Percentiles rank a stretch among this genome's conserved stretches.
These are phyloP conservation scores for Synergus umbraculus DNA, from an alignment of 2,888 invertebrate genomes.

Conservation along the genomic window DNA sequence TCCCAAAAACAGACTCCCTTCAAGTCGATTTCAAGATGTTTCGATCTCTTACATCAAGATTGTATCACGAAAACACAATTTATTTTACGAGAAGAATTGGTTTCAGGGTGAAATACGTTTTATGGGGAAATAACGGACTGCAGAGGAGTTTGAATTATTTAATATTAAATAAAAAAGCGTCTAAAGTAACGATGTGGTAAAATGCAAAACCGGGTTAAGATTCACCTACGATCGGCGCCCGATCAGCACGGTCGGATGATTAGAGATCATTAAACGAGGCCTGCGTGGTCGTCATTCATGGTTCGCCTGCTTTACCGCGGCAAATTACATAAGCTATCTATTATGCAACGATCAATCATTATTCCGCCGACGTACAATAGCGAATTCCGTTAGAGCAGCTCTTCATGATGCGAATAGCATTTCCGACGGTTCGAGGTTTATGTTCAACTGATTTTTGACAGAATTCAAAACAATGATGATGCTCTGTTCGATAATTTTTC, in stretches of 20 bases:
- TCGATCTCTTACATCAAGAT: not conserved
- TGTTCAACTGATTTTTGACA: constrained; percentile 1
- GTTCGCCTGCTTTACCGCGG: constrained; percentile 40
- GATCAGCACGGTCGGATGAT: constrained; percentile 37
- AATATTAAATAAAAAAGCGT: constrained; percentile 1
- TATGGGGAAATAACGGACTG: not conserved
- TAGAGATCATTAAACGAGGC: constrained; percentile 38
- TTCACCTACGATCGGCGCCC: constrained; percentile 40
- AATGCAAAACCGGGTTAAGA: constrained; percentile 27
- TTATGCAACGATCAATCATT: constrained; percentile 39
- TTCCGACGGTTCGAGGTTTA: constrained; percentile 1
- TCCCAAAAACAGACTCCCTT: not conserved
- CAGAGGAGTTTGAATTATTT: not conserved
- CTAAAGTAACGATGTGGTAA: constrained; percentile 23
- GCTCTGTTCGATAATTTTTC: not conserved
- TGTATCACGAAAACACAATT: not conserved
- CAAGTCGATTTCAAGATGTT: not conserved
- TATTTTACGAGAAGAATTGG: not conserved
- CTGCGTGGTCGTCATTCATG: constrained; percentile 41
- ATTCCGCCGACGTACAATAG: constrained; percentile 33
- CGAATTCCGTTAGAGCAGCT: constrained; percentile 26
- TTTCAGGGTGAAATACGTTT: not conserved
- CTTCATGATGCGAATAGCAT: constrained; percentile 15
- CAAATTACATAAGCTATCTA: constrained; percentile 40
- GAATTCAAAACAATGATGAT: constrained; percentile 7